Base-by-base conservation (phyloP, 2,888 invertebrate genomes). In the Calliopum simillimum region DNA sequence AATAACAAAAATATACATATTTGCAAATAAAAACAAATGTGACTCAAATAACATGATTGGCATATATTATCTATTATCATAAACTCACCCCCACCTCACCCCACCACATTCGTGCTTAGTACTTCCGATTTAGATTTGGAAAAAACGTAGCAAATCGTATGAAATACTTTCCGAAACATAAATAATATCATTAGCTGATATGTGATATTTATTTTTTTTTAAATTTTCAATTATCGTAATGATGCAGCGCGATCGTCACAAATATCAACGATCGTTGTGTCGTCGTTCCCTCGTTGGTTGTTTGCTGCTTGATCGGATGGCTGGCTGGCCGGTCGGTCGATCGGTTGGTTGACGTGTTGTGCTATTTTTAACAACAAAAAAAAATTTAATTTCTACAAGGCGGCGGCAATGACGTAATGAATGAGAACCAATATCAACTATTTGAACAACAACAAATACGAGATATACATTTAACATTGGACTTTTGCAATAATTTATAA, bases 281-380 rank as follows among this genome's bases (percentile, higher is more conserved):
- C 13, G 23, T 53, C 23, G 53, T 23, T 46, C 25, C 47, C 19
- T 69, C 61, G 6, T 63, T 44, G 13, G 44, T 41, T 43, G 23
- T 53, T 25, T 73, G 71, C 8, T 33, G 33, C 33, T 33, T 8
- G 33, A 33, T 33, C n/a, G n/a, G n/a, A n/a, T n/a, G n/a, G n/a
- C n/a, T n/a, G n/a, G n/a, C n/a, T n/a, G n/a, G n/a, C n/a, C n/a
- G n/a, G n/a, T n/a, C n/a, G n/a, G 33, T 33, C 8, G 33, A n/a
- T 33, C 65, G 79, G 79, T 66, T 69, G 80, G 71, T 53, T 74
- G 73, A 69, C 70, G 73, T 73, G 71, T 72, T 73, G 44, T 56
- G 64, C 69, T 73, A 73, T 73, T 74, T 74, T 72, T 72, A 73
- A 72, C 58, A 49, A 63, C 23, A 64, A 58, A 56, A 69, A 61